Evolutionary conservation across 2,888 invertebrate species (phyloP), one percentile per base, ranked within the genome.

Genomic region (Synergus itoensis): DNA sequence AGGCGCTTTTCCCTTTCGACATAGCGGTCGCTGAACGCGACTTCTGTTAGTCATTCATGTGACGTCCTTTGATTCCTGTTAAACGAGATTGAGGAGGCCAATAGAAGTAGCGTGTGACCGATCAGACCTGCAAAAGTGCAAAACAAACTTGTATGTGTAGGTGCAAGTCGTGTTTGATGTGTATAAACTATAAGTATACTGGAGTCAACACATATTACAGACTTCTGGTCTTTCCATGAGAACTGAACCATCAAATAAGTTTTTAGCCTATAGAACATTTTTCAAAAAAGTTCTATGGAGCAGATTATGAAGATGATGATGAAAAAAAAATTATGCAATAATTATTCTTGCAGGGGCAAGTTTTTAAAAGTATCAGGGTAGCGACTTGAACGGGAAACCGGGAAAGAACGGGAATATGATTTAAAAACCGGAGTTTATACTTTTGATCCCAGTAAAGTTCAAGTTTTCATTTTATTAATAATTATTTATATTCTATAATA

Each of bases 41-140:
- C 73, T 53, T 36, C 16, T 28, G 53, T 73, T 73, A 53, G 73
- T 73, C 53, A 73, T 73, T 73, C 73, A 73, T 73, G 73, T 73
- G 53, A 73, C 40, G 73, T 73, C 53, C 11, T 73, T 53, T 73
- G 73, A 73, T 73, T 53, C 73, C 73, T 48, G 73, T 73, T 73
- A 73, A 53, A 73, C 73, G 36, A 48, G 73, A 73, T 73, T 73
- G 48, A 73, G n/a, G 48, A 73, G 73, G 48, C 14, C 69, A 45
- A 2, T 69, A 28, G 28, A 41, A 69, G 8, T 45, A 73, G 53
- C 73, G 73, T 73, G 73, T 73, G 73, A 73, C 53, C 73, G 73
- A 73, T 53, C 73, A 53, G 14, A 48, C 48, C 43, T 69, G 69
- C 12, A 69, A 69, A 73, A 73, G 48, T 73, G 73, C 53, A 73